A percentile compares a stretch with the other conserved stretches of the same genome.
Evolutionary conservation across 2,888 invertebrate genomes (phyloP).

Genomic region (Parnassius orleans): DNA sequence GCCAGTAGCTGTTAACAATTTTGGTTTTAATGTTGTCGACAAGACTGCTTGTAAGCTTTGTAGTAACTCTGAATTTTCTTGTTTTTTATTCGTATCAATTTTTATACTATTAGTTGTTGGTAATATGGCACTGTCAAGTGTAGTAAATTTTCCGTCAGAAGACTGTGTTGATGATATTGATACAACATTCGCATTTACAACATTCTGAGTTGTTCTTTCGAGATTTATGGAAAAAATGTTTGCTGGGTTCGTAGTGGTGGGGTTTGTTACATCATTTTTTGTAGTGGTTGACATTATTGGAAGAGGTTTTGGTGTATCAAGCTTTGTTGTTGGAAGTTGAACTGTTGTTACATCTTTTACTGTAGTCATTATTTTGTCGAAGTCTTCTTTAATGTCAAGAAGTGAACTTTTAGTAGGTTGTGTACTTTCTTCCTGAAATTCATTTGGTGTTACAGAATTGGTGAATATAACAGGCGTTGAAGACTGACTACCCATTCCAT

Average conservation of each 20-base stretch:
- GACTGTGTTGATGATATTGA: slow-evolving; percentile 33
- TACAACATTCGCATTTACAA: not conserved
- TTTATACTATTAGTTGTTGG: slow-evolving; percentile 30
- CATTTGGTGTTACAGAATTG: slow-evolving; percentile 30
- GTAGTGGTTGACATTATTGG: slow-evolving; percentile 38
- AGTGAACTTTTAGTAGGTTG: slow-evolving; percentile 4
- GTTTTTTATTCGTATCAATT: slow-evolving; percentile 4
- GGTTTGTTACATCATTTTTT: slow-evolving; percentile 33
- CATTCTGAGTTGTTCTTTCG: slow-evolving; percentile 17
- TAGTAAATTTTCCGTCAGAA: not conserved
- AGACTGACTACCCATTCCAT: slow-evolving; percentile 18
- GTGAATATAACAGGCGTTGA: slow-evolving; percentile 35
- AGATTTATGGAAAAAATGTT: slow-evolving; percentile 16
- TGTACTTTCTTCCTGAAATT: slow-evolving; percentile 3
- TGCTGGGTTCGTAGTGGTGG: slow-evolving; percentile 31
- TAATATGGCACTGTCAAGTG: not conserved
- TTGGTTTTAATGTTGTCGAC: slow-evolving; percentile 33
- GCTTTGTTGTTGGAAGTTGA: not conserved
- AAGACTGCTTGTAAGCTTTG: slow-evolving; percentile 33
- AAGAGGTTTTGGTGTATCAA: not conserved
- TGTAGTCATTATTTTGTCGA: slow-evolving; percentile 8
- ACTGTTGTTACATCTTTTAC: slow-evolving; percentile 8
- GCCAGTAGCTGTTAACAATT: slow-evolving; percentile 52
- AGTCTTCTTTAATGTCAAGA: not conserved
- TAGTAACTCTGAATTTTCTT: slow-evolving; percentile 16